Evolutionary conservation across 2,797 vertebrate species (phyloP).

Genomic region (Amblyraja radiata): DNA sequence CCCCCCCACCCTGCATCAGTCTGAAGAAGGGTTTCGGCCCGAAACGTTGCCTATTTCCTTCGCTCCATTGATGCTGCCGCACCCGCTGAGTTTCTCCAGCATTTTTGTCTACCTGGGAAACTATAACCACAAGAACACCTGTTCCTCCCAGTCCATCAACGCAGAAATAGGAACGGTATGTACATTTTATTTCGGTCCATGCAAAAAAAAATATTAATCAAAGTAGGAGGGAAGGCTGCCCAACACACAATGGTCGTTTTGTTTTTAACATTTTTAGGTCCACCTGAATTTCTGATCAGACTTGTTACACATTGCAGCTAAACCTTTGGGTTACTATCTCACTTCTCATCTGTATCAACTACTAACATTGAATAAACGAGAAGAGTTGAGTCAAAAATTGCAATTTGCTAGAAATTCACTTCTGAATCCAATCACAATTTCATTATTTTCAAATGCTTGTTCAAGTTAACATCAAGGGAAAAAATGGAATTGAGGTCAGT

Average conservation of each 20-base stretch:
- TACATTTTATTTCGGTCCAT: not conserved
- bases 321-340: not conserved
- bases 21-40: too few relatives aligned
- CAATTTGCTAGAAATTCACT: conserved; percentile 6
- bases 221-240: not conserved
- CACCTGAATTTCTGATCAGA: not conserved
- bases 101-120: too few relatives aligned
- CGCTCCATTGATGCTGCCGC: too few relatives aligned
- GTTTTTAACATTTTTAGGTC: not conserved
- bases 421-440: not conserved
- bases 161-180: not conserved
- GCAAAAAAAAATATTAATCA: not conserved
- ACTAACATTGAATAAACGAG: not conserved
- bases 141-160: too few relatives aligned
- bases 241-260: not conserved
- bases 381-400: not conserved
- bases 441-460: not conserved
- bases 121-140: not conserved
- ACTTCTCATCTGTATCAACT: not conserved
- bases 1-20: too few relatives aligned
- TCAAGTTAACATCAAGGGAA: not conserved
- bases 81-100: too few relatives aligned
- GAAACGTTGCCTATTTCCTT: too few relatives aligned
- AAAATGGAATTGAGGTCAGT: not conserved
- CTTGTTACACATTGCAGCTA: not conserved